Percentiles rank a stretch among this genome's conserved stretches.
Evolutionary conservation across 2,797 vertebrate species (phyloP).

Genomic region (Ctenosaura bakeri): DNA sequence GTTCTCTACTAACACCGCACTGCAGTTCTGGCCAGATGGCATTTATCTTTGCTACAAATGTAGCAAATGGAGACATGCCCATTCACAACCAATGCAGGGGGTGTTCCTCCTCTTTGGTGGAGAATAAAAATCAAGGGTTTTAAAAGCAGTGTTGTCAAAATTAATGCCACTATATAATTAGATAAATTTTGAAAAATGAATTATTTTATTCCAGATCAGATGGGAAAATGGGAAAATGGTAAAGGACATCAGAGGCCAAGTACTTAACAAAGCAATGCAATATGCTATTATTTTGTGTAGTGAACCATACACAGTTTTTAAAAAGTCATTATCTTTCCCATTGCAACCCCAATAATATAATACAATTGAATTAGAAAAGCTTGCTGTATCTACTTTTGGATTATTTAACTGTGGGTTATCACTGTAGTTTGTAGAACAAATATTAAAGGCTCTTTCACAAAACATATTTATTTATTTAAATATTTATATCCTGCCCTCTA

Average conservation of each 20-base stretch:
- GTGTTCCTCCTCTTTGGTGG: background rate
- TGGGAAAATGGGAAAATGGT: conserved; percentile 31
- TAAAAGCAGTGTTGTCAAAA: conserved; percentile 29
- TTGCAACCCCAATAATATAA: background rate
- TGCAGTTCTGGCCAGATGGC: background rate
- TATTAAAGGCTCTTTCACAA: background rate
- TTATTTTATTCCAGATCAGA: rapidly evolving
- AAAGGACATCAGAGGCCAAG: conserved; percentile 20
- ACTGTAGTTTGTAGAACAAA: background rate
- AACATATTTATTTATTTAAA: too few relatives aligned
- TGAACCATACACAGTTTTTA: background rate
- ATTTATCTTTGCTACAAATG: conserved; percentile 13
- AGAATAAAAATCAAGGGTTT: background rate
- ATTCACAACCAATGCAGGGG: background rate
- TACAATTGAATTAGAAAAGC: background rate
- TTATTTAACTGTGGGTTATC: background rate
- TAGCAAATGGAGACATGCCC: background rate
- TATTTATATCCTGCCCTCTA: too few relatives aligned
- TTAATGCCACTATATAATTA: background rate
- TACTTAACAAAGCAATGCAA: background rate
- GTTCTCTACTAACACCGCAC: background rate
- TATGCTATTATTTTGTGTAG: background rate
- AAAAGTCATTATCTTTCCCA: background rate
- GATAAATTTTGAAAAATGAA: conserved; percentile 15
- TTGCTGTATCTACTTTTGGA: background rate